Evolutionary conservation across 2,797 vertebrate genomes (phyloP).

Genomic region (Clarias platycephalus): DNA sequence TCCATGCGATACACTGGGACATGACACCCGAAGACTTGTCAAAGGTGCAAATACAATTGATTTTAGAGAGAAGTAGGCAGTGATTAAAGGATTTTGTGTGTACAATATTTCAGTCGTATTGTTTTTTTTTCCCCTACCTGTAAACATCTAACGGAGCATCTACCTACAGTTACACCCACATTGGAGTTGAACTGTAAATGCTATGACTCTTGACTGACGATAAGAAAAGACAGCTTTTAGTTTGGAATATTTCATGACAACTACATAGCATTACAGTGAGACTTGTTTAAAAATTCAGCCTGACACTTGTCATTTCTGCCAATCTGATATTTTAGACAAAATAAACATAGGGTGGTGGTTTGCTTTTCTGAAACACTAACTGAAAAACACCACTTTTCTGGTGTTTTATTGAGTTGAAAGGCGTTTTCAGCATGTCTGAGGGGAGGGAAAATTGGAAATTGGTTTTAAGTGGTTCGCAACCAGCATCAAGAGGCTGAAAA

Average conservation of each 20-base stretch:
- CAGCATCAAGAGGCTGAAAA: background rate
- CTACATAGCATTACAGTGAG: background rate
- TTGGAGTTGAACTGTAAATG: background rate
- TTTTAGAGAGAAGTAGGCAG: background rate
- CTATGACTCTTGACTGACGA: no score
- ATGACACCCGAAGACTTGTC: background rate
- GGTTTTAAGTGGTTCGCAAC: background rate
- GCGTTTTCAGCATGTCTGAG: background rate
- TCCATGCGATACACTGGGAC: background rate
- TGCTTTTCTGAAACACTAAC: background rate
- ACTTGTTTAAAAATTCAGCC: background rate
- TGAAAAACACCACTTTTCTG: background rate
- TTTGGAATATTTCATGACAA: background rate
- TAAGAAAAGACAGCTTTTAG: no score
- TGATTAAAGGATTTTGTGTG: background rate
- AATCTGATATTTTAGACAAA: background rate
- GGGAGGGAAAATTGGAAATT: background rate
- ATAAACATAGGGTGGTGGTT: constrained; percentile 30
- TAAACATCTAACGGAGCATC: background rate
- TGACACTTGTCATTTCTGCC: background rate
- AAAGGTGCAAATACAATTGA: background rate
- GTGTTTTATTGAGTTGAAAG: background rate
- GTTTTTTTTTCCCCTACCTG: background rate
- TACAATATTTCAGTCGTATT: background rate
- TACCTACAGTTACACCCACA: background rate